A percentile compares a stretch with the other conserved stretches of the same genome.
phyloP scores from a whole-genome alignment of 2,888 invertebrate species.

The Prosopocoilus inquinatus region DNA sequence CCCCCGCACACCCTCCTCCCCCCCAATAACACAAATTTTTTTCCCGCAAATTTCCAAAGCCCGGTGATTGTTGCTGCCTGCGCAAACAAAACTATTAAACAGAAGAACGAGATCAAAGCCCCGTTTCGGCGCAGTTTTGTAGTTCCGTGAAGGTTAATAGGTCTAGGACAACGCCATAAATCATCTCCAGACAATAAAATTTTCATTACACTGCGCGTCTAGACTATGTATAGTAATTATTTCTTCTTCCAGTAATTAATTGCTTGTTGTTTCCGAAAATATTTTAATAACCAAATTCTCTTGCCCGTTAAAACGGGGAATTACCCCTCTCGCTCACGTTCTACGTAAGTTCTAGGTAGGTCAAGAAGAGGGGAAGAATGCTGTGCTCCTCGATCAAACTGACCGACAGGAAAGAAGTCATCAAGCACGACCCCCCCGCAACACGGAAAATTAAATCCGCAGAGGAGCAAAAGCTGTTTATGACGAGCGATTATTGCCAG shows the following conservation, averaged over 20 bases:
- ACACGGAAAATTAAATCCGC: slow-evolving; percentile 9
- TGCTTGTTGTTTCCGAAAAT: slow-evolving; percentile 4
- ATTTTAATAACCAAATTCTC: slow-evolving; percentile 8
- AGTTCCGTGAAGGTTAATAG: slow-evolving; percentile 23
- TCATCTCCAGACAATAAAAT: slow-evolving; percentile 26
- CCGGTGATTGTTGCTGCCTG: background rate
- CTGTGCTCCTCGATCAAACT: slow-evolving; percentile 41
- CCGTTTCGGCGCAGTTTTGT: slow-evolving; percentile 17
- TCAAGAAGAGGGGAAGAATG: too few relatives aligned
- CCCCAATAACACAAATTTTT: background rate
- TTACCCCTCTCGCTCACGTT: background rate
- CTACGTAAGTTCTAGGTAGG: background rate
- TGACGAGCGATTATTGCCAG: slow-evolving; percentile 20
- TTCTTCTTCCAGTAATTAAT: slow-evolving; percentile 7
- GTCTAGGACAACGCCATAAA: slow-evolving; percentile 32
- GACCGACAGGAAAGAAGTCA: slow-evolving; percentile 28
- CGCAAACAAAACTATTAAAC: background rate
- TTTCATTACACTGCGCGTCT: slow-evolving; percentile 25
- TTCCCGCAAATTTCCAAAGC: background rate
- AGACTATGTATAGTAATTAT: slow-evolving; percentile 10
- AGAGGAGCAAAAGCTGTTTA: slow-evolving; percentile 14
- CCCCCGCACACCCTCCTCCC: too few relatives aligned
- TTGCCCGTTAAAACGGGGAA: background rate
- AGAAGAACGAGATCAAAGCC: too few relatives aligned
- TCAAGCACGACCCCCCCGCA: slow-evolving; percentile 1